These are phyloP conservation scores for Pseudomyrmex cubaensis DNA, from an alignment of 1,140 invertebrate genomes.

Conservation along the genomic window DNA sequence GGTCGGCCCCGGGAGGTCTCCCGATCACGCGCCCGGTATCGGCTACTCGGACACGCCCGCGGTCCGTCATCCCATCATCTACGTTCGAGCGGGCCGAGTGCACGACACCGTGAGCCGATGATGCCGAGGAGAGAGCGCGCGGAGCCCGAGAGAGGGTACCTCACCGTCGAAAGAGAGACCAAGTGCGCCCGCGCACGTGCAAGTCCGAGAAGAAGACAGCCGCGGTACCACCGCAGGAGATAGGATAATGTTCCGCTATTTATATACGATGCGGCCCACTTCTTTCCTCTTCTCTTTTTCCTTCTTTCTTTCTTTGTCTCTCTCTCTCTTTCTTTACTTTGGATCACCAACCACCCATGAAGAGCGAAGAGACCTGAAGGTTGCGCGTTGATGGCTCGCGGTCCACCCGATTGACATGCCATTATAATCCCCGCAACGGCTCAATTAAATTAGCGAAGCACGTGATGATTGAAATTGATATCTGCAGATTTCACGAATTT, in stretches of 20 bases:
- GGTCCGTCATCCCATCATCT: constrained; percentile 81
- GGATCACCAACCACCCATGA: constrained; percentile 66
- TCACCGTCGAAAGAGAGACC: constrained; percentile 35
- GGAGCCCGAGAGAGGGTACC: constrained; percentile 28
- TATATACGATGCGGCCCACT: constrained; percentile 60
- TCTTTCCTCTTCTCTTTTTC: constrained; percentile 42
- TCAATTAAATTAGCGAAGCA: background rate
- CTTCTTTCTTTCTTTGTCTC: no score
- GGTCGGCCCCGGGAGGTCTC: constrained; percentile 81
- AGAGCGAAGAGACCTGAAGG: constrained; percentile 41
- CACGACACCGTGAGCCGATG: constrained; percentile 61
- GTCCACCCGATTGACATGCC: constrained; percentile 40
- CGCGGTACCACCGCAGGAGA: constrained; percentile 61
- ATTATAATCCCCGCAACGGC: constrained; percentile 6
- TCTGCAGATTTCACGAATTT: background rate
- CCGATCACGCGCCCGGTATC: constrained; percentile 80
- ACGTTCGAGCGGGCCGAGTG: constrained; percentile 68
- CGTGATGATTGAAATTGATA: background rate
- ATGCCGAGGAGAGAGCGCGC: constrained; percentile 13
- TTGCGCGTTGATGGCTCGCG: constrained; percentile 26
- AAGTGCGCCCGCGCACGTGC: constrained; percentile 40
- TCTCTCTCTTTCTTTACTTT: no score
- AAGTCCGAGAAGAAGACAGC: constrained; percentile 4
- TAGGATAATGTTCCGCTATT: constrained; percentile 75
- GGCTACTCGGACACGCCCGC: constrained; percentile 81